Evolutionary conservation across 2,797 vertebrate species (phyloP), one percentile per base, ranked within the genome.

Genomic region (Sebastes melanostomus): DNA sequence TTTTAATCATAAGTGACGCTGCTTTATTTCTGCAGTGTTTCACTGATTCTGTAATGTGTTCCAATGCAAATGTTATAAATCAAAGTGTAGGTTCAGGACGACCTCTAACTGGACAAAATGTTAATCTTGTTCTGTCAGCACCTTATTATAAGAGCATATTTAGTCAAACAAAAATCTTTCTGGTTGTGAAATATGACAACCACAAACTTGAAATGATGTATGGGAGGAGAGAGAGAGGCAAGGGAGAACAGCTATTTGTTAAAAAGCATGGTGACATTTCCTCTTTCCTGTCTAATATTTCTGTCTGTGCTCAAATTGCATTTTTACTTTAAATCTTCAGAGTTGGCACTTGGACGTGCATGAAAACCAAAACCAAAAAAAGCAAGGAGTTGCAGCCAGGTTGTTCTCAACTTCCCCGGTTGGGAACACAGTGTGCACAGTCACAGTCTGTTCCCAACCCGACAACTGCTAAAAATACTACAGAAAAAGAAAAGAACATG

Each of bases 31-130:
- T 83, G 82, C 6, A 54, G 13, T 11, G 38, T 86, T 50, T 79
- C 42, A 66, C 54, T 8, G 50, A 59, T 54, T 63, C 36, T 63
- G 7, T 54, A 55, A 85, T 54, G 29, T 5, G 8, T 38, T 74
- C 13, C 22, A 14, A 8, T 75, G 68, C 67, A 62, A 77, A 75
- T 70, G 58, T 78, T 83, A 74, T 72, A 85, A 77, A 88, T 87
- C 66, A 82, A 73, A 13, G 18, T 30, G 13, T 25, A 5, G 9
- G 13, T 52, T 74, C 29, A 2, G 24, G 16, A 76, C 10, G 56
- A 27, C 24, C 46, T 65, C 4, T 68, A 27, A 77, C 25, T 20
- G 67, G 42, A 69, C 16, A 60, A 69, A 79, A 65, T 63, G 59
- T 73, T 77, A 16, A 66, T 52, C 62, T 65, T 55, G 29, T 75